These are phyloP conservation scores for Sphinx pinastri DNA, from an alignment of 2,888 invertebrate genomes.

Conservation along the genomic window DNA sequence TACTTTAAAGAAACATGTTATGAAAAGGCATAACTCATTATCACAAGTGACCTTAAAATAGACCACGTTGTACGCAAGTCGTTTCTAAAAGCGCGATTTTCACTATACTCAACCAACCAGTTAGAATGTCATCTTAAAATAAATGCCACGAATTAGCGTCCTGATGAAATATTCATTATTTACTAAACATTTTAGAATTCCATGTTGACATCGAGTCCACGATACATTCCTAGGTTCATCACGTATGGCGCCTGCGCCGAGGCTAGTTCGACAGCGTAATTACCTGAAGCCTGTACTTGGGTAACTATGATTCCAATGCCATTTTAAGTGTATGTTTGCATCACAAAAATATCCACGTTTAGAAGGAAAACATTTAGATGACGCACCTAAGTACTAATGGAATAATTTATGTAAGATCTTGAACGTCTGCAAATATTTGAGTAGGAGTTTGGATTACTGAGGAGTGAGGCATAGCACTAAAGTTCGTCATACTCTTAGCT, in stretches of 20 bases:
- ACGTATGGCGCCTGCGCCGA: constrained; percentile 14
- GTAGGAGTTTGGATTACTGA: constrained; percentile 5
- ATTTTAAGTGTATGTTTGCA: constrained; percentile 30
- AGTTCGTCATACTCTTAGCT: neutral
- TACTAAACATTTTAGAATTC: constrained; percentile 5
- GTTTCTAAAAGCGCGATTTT: neutral
- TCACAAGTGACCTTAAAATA: constrained; percentile 11
- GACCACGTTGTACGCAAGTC: neutral
- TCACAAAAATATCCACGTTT: constrained; percentile 2
- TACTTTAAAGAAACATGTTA: constrained; percentile 2
- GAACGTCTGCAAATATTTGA: neutral
- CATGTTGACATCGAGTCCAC: neutral
- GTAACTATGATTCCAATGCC: constrained; percentile 30
- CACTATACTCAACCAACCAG: constrained; percentile 3
- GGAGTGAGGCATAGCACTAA: neutral
- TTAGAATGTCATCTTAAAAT: constrained; percentile 13
- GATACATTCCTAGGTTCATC: neutral
- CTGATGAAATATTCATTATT: constrained; percentile 30
- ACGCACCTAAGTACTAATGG: neutral
- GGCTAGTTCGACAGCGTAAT: neutral
- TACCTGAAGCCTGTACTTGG: neutral
- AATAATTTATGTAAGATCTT: constrained; percentile 11
- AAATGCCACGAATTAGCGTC: constrained; percentile 4
- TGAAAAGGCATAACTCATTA: constrained; percentile 14
- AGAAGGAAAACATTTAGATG: constrained; percentile 4